Conservation (phyloP, 2,888 invertebrate genomes). For the Hydropsyche betteni region DNA sequence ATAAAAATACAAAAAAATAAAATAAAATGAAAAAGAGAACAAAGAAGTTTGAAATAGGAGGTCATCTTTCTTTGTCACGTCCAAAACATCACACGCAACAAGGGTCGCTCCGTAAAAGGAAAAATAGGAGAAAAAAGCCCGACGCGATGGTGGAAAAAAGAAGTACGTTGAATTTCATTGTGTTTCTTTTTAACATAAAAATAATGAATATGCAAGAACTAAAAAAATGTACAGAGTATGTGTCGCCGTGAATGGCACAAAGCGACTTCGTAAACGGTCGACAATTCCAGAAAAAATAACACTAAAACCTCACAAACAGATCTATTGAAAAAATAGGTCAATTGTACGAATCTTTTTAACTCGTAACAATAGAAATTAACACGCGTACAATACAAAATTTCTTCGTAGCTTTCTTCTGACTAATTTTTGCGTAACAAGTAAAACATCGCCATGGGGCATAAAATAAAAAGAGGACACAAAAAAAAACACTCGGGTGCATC, state of each 20-base stretch:
- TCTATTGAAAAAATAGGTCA: background rate
- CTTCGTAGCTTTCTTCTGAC: conserved; percentile 7
- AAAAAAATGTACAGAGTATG: too few species aligned
- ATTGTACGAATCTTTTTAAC: background rate
- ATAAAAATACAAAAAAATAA: conserved; percentile 8
- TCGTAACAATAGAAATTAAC: conserved; percentile 2
- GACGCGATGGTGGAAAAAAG: conserved; percentile 12
- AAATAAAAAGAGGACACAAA: background rate
- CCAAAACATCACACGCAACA: conserved; percentile 48
- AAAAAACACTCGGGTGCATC: conserved; percentile 40
- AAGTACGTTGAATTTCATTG: conserved; percentile 30
- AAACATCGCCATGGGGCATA: background rate
- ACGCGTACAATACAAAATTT: background rate
- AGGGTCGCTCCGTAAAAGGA: conserved; percentile 31
- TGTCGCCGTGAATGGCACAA: too few species aligned
- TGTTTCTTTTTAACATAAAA: conserved; percentile 10
- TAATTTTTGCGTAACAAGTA: conserved; percentile 20
- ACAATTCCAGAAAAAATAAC: too few species aligned
- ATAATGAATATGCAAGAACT: conserved; percentile 16
- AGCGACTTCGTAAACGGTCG: too few species aligned
- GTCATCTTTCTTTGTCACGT: conserved; percentile 48
- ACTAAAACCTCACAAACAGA: too few species aligned
- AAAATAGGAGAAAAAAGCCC: conserved; percentile 28
- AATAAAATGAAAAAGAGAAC: conserved; percentile 41
- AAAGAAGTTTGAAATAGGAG: conserved; percentile 44